Percentiles rank a stretch among this genome's conserved stretches.
Conservation (phyloP, 2,888 invertebrate species). For the Ochropleura plecta region DNA sequence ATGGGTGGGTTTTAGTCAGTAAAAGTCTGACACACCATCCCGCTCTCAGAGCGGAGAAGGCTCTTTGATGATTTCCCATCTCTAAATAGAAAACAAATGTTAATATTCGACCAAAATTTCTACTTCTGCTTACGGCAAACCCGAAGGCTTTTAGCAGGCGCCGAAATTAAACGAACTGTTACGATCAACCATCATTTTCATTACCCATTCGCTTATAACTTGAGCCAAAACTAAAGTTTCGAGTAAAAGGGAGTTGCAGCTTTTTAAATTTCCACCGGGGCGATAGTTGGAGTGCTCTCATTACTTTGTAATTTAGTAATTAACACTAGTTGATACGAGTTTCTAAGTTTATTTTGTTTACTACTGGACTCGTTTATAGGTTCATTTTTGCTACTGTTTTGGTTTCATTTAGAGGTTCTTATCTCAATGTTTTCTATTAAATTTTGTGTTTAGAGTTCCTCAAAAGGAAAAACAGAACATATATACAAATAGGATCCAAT, state of each 20-base stretch:
- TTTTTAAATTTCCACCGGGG: conserved; percentile 67
- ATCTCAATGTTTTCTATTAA: background rate
- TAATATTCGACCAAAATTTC: too few species aligned
- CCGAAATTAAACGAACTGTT: too few species aligned
- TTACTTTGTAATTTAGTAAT: conserved; percentile 71
- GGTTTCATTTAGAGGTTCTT: background rate
- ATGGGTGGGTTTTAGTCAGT: too few species aligned
- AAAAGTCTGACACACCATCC: too few species aligned
- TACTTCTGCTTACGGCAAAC: too few species aligned
- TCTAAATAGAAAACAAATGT: too few species aligned
- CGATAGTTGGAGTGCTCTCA: conserved; percentile 59
- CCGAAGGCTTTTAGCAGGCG: too few species aligned
- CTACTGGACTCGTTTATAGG: background rate
- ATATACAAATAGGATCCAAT: too few species aligned
- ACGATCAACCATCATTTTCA: too few species aligned
- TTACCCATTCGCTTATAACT: conserved; percentile 31
- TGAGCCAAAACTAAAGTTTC: conserved; percentile 24
- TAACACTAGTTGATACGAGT: conserved; percentile 57
- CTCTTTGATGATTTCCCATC: too few species aligned
- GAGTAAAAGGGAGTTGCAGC: conserved; percentile 55
- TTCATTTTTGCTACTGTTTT: conserved; percentile 11
- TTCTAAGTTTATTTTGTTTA: conserved; percentile 48
- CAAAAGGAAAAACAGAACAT: too few species aligned
- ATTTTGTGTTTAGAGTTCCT: background rate
- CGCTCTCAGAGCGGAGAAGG: too few species aligned